Evolutionary conservation across 2,888 invertebrate species (phyloP), one percentile per base, ranked within the genome.

Genomic region (Andrena chrysosceles): DNA sequence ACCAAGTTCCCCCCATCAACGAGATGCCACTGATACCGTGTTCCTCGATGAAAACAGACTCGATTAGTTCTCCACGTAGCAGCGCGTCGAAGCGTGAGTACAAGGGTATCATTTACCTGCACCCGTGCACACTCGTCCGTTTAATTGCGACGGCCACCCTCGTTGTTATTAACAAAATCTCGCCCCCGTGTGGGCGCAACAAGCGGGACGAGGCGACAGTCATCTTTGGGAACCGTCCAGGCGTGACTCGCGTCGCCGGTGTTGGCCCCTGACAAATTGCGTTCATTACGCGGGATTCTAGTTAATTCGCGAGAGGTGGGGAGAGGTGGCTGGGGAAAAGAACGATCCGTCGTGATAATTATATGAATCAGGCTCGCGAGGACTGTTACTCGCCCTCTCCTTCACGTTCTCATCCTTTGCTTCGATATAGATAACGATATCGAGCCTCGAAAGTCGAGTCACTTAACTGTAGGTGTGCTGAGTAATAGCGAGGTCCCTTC

Each of bases 241-340:
- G 26, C 10, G 49, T 64, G 60, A 81, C 74, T 81, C 68, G 56
- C 74, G 59, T 73, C 49, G 54, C 13, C 60, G 62, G 48, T 64
- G 33, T 42, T 66, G 74, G 73, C 35, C 60, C 54, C 70, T 62
- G 69, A 82, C 66, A 70, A 81, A 81, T 82, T 70, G 82, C 75
- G 60, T 81, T 81, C 70, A 81, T 82, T 82, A 75, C 82, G 49
- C 54, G 66, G 29, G 60, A 49, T 60, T 69, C 66, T 69, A n/a
- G 81, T 81, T 81, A 82, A 82, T 81, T 68, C 75, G 26, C 60
- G 71, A 16, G 48, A n/a, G 42, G 42, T 29, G n/a, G 5, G 23
- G n/a, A 42, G 7, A 23, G 10, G 2, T 16, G 16, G 5, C 13
- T 6, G 7, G 26, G 6, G 20, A 26, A 35, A 31, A 29, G 59